Evolutionary conservation across 1,140 invertebrate genomes (phyloP), one percentile per base, ranked within the genome.

Genomic region (Colletes latitarsis): DNA sequence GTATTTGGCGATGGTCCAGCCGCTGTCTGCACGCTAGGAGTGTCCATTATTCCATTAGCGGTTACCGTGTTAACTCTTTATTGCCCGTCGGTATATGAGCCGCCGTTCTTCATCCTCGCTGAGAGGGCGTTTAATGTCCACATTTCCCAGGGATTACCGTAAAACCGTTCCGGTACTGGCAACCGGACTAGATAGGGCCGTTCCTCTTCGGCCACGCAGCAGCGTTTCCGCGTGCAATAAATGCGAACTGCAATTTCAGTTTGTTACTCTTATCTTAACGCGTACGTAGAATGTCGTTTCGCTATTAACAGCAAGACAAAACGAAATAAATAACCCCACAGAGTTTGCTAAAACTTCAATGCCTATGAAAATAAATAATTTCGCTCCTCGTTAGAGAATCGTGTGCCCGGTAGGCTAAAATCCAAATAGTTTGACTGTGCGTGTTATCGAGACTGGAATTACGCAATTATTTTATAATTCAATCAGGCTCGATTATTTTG

Each of bases 11-110:
- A 64, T 64, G 81, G 86, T 91, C 90, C 90, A 92, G 87, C 62
- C 71, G 53, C 71, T 81, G 84, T 84, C 80, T 82, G 83, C 85
- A 77, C 64, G 85, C 82, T 75, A 76, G 81, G 86, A 90, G 88
- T 89, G 90, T 91, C 89, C 90, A 91, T 92, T 92, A 91, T 90
- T 92, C 89, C 90, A 92, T 92, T 92, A 92, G 90, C 76, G 89
- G 88, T 90, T 87, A 88, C 83, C 82, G 85, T 89, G 90, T 91
- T 89, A 91, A 92, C 89, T 91, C 90, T 91, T 90, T 90, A 92
- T 91, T 89, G 85, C 86, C 80, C 79, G 71, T 62, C 78, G 82
- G 78, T 88, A 78, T 81, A 85, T 82, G 86, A 89, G 85, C 85
- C 83, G 82, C 82, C 85, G 84, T 88, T 88, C 89, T 88, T 88